These are phyloP conservation scores for Sminthurides bifidus DNA, from an alignment of 1,140 invertebrate genomes.

Conservation along the genomic window DNA sequence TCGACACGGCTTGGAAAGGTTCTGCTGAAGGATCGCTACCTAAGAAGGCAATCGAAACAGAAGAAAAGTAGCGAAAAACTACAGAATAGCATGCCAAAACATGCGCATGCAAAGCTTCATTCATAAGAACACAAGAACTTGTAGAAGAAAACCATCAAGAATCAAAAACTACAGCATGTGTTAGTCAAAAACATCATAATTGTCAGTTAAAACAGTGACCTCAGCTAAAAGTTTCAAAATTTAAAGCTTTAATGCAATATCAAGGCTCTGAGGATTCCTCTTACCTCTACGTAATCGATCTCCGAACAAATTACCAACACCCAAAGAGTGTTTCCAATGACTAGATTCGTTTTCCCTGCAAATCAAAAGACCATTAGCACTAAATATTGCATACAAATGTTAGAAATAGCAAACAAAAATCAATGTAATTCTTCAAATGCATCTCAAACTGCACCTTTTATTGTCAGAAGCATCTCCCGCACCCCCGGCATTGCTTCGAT, in stretches of 20 bases:
- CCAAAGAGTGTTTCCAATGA: conserved; percentile 16
- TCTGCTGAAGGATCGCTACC: too few species aligned
- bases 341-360: conserved; percentile 14
- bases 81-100: not conserved
- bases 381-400: not conserved
- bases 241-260: not conserved
- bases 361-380: not conserved
- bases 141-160: not conserved
- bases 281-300: conserved; percentile 52
- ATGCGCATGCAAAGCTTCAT: conserved; percentile 1
- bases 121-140: not conserved
- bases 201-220: not conserved
- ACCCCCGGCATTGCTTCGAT: conserved; percentile 38
- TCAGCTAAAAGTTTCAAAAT: not conserved
- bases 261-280: too few species aligned
- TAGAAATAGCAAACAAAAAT: too few species aligned
- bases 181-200: not conserved
- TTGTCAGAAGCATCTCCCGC: conserved; percentile 18
- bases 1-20: too few species aligned
- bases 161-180: not conserved
- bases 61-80: not conserved
- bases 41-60: too few species aligned
- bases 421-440: not conserved
- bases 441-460: conserved; percentile 2
- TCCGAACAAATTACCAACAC: conserved; percentile 53